Evolutionary conservation across 2,113 vertebrate genomes (phyloP).

Genomic region (Agapornis roseicollis): DNA sequence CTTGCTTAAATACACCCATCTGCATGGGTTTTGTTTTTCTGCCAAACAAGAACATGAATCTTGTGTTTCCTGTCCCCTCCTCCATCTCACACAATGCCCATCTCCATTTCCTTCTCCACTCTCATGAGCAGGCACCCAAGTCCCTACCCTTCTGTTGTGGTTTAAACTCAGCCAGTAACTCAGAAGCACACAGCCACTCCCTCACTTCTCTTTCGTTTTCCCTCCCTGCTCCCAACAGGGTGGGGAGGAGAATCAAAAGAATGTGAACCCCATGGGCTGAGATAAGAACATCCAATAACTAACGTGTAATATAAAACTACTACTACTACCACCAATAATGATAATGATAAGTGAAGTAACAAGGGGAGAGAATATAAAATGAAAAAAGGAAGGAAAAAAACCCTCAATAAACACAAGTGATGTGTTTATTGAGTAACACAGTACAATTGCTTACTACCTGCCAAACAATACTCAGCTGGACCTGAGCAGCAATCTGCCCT

Average conservation of each 20-base stretch:
- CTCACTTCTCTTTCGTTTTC: background rate
- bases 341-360: background rate
- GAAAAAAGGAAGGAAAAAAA: background rate
- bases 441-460: background rate
- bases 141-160: background rate
- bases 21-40: rapidly evolving
- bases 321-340: background rate
- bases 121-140: background rate
- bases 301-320: background rate
- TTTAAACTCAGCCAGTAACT: background rate
- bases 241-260: background rate
- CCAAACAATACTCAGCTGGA: rapidly evolving
- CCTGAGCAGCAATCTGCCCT: background rate
- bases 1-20: background rate
- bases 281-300: background rate
- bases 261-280: background rate
- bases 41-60: background rate
- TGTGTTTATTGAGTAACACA: too few relatives aligned
- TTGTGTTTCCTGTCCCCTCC: background rate
- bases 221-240: background rate
- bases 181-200: background rate
- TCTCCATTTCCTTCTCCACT: background rate
- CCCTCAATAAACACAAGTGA: background rate
- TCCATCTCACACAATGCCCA: background rate
- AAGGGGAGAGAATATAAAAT: background rate